Evolutionary conservation across 2,797 vertebrate genomes (phyloP).

Genomic region (Cossypha heuglini): DNA sequence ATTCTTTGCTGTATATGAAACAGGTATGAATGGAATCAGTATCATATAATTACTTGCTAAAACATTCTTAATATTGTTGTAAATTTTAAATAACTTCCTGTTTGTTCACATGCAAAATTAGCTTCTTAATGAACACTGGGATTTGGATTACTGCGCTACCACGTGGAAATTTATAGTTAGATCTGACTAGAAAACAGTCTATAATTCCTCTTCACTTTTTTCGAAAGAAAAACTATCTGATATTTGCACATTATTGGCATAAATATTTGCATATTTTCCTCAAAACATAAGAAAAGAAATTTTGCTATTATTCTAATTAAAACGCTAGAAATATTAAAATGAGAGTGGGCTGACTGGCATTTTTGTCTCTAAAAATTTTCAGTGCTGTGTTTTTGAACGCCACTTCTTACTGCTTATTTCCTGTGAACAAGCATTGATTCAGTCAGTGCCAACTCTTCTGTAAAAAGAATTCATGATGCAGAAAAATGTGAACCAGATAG

Average conservation of each 20-base stretch:
- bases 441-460: not conserved
- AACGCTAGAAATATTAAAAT: not conserved
- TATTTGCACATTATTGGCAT: not conserved
- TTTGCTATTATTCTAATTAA: not conserved
- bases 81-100: not conserved
- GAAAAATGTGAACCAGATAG: not conserved
- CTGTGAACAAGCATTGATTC: not conserved
- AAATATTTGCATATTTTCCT: not conserved
- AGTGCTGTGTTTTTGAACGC: not conserved
- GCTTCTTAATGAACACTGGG: not conserved
- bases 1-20: not conserved
- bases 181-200: not conserved
- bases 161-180: not conserved
- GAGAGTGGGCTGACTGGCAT: accelerated
- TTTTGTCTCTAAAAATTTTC: not conserved
- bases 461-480: not conserved
- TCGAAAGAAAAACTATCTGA: not conserved
- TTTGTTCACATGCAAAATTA: not conserved
- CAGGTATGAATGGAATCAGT: not conserved
- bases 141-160: not conserved
- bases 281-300: not conserved
- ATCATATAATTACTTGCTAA: not conserved
- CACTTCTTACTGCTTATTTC: not conserved
- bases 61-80: not conserved
- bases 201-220: not conserved